Base-by-base conservation (phyloP, 1,140 invertebrate species). In the Tetramorium parvispinum region DNA sequence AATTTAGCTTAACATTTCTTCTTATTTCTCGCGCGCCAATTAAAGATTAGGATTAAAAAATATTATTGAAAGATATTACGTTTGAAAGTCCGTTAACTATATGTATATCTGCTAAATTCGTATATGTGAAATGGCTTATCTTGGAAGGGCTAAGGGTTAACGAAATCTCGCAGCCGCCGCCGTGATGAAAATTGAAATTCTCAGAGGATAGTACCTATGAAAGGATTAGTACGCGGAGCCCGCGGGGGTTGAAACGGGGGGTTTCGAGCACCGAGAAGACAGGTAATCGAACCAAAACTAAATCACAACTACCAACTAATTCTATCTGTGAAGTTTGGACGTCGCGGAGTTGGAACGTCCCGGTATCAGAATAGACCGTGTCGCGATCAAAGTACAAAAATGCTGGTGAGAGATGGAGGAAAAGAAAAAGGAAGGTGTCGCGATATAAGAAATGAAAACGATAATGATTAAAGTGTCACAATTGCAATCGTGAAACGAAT, bases 281-380 rank as follows among this genome's bases (percentile, higher is more conserved):
- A 76, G 63, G 85, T 79, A 73, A 71, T 87, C 61, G 88, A 89
- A 88, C 57, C 75, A 87, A 91, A 92, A 91, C 90, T 92, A 91
- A 91, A 91, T 92, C 91, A 91, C 90, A 89, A 92, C 89, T 91
- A 91, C 77, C 87, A 89, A 92, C 91, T 92, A 92, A 92, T 92
- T 92, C 77, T 87, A 91, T 91, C 79, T 79, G 53, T 32, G 46
- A 83, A 85, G 82, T 86, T 85, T 86, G 53, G 88, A 85, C 55
- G 46, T 70, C 46, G 78, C 27, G 57, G 40, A 57, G 55, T 87
- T 70, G 70, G 18, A 55, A 75, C 53, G 73, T 75, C 27, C 24
- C 13, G 13, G 49, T 57, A 43, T 3, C 40, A 21, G 21, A 43
- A 32, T 71, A 21, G 40, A 81, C 16, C 40, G 16, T 37, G 16